Evolutionary conservation across 2,888 invertebrate genomes (phyloP), one percentile per base, ranked within the genome.

Genomic region (Cataglyphis rosenhaueri): DNA sequence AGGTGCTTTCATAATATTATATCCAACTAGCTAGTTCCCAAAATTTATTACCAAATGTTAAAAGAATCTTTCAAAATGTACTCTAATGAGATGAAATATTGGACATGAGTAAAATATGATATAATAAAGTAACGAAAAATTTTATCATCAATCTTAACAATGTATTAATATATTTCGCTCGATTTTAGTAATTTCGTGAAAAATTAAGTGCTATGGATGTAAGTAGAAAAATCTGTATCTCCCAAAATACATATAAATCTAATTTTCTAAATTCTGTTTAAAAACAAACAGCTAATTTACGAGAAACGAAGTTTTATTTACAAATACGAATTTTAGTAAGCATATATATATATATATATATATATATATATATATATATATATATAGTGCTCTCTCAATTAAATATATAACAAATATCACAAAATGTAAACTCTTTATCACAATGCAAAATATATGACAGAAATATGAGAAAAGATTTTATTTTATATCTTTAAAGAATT

Each of bases 1-100:
- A 79, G 70, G 74, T 73, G 74, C 79, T 79, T 70, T 79, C 74
- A 79, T 70, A 79, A 73, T 79, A 61, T 79, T 71, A 44, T 25
- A 59, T 35, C 12, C 44, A 52, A 75, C 8, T 68, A 38, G 12
- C 18, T 52, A 35, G 10, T 18, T 64, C n/a, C 29, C 41, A 57
- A 55, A 55, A 68, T 55, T 76, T 41, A 55, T 38, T 64, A 35
- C 8, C 9, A 25, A 21, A 59, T 8, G 25, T 59, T 15, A 15
- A 59, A 75, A 29, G 64, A 64, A 15, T 15, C 8, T 55, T 25
- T 76, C 29, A n/a, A 3, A 75, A 66, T 76, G 41, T 68, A 68
- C 4, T 52, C 6, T 68, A 9, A 3, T 15, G 29, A 66, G 55
- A 68, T 76, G 76, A 55, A 76, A 76, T 76, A 76, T 68, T 55